A percentile compares a stretch with the other conserved stretches of the same genome.
phyloP scores from a whole-genome alignment of 2,888 invertebrate genomes.

The Drosophila kuntzei region DNA sequence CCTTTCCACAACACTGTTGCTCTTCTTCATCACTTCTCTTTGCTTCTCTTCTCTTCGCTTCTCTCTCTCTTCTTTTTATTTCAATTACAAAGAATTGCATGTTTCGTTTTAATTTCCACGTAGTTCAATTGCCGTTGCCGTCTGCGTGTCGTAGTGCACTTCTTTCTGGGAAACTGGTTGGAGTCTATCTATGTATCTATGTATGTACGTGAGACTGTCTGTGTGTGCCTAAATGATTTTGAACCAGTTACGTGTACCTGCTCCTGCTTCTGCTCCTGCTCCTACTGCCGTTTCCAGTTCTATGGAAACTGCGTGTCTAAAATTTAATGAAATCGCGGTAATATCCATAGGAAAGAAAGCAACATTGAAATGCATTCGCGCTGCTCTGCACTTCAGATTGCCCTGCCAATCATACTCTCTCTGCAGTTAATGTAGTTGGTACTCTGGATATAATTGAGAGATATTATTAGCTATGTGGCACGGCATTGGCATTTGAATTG shows the following conservation, averaged over 20 bases:
- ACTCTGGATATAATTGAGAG: slow-evolving; percentile 72
- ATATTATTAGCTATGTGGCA: slow-evolving; percentile 68
- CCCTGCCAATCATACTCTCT: slow-evolving; percentile 26
- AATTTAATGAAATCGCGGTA: slow-evolving; percentile 76
- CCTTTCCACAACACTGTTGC: background rate
- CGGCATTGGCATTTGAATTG: slow-evolving; percentile 62
- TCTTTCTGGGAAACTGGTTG: slow-evolving; percentile 69
- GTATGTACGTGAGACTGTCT: slow-evolving; percentile 21
- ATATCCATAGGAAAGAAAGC: slow-evolving; percentile 38
- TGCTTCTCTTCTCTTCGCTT: background rate
- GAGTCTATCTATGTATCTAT: background rate
- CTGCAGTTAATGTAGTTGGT: background rate
- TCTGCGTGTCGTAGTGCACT: slow-evolving; percentile 68
- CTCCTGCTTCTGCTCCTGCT: slow-evolving; percentile 26
- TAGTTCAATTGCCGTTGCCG: slow-evolving; percentile 54
- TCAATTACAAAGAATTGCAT: slow-evolving; percentile 80
- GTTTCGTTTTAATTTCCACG: slow-evolving; percentile 78
- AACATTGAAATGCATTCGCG: slow-evolving; percentile 60
- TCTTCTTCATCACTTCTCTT: background rate
- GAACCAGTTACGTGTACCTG: slow-evolving; percentile 71
- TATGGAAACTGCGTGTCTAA: slow-evolving; percentile 79
- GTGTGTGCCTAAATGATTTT: slow-evolving; percentile 71
- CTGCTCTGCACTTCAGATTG: slow-evolving; percentile 9
- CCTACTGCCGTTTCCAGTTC: slow-evolving; percentile 42
- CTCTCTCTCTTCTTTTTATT: slow-evolving; percentile 41